Evolutionary conservation across 2,797 vertebrate species (phyloP).

Genomic region (Sebastes melanostomus): DNA sequence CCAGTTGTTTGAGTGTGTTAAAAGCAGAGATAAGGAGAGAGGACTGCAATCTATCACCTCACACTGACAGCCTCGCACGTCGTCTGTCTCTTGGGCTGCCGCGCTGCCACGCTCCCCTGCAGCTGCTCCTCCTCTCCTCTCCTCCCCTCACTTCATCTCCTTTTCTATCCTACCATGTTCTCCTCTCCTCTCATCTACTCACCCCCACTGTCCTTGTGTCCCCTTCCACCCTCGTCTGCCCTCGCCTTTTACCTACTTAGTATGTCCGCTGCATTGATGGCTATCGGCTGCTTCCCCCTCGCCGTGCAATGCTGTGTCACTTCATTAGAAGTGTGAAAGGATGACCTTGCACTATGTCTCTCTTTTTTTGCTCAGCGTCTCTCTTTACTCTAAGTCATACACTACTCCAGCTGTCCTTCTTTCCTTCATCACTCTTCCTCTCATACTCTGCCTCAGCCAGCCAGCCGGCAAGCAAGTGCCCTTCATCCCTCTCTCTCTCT

Average conservation of each 20-base stretch:
- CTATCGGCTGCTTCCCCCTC: constrained; percentile 52
- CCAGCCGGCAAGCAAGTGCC: constrained; percentile 35
- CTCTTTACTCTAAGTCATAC: constrained; percentile 50
- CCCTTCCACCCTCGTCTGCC: constrained; percentile 3
- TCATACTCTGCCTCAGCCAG: constrained; percentile 35
- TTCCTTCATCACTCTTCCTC: constrained; percentile 61
- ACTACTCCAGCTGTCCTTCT: constrained; percentile 60
- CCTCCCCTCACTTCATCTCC: constrained; percentile 34
- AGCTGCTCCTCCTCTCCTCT: constrained; percentile 47
- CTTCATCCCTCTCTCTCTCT: constrained; percentile 44
- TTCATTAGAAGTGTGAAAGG: constrained; percentile 75
- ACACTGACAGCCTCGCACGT: constrained; percentile 56
- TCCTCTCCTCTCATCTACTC: constrained; percentile 15
- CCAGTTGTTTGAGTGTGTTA: constrained; percentile 55
- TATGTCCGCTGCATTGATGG: constrained; percentile 57
- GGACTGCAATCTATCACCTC: constrained; percentile 75
- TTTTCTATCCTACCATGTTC: constrained; percentile 7
- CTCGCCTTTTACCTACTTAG: constrained; percentile 30
- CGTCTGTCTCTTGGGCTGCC: constrained; percentile 47
- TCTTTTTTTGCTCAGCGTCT: constrained; percentile 32
- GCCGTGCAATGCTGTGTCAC: constrained; percentile 65
- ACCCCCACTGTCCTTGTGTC: constrained; percentile 28
- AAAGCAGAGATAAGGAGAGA: constrained; percentile 69
- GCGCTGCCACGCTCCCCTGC: constrained; percentile 54
- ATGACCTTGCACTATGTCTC: constrained; percentile 79